A percentile compares a stretch with the other conserved stretches of the same genome.
These are phyloP conservation scores for Lissocephala sabroskyi DNA, from an alignment of 2,888 invertebrate species.

Conservation along the genomic window DNA sequence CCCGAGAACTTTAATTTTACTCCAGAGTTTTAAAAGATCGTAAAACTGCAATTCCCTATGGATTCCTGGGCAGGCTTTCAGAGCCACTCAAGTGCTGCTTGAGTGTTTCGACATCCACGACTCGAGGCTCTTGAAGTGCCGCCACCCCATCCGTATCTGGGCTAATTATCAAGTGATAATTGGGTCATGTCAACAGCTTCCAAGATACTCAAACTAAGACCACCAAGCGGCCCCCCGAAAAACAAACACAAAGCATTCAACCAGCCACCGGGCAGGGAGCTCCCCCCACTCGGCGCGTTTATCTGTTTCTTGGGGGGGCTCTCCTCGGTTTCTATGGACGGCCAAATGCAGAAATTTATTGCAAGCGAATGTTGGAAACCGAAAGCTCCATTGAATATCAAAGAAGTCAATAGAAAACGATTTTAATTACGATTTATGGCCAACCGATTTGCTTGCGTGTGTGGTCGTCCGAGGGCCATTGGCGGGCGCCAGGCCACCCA, in stretches of 20 bases:
- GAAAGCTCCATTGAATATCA: constrained; percentile 1
- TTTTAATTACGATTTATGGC: constrained; percentile 55
- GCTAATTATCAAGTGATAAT: constrained; percentile 57
- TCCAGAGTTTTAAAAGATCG: no score
- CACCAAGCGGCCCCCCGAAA: no score
- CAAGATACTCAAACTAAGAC: no score
- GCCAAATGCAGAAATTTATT: no score
- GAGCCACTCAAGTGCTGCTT: constrained; percentile 34
- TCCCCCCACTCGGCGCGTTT: no score
- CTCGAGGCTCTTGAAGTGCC: constrained; percentile 8
- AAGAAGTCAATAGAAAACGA: constrained; percentile 26
- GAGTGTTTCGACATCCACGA: constrained; percentile 40
- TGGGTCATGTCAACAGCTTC: constrained; percentile 57
- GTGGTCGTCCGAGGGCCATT: constrained; percentile 18
- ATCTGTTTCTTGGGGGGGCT: no score
- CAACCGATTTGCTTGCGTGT: constrained; percentile 27
- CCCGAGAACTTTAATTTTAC: no score
- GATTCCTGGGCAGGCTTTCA: no score
- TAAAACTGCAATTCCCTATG: no score
- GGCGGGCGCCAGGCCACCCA: constrained; percentile 27
- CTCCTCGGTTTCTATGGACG: neutral
- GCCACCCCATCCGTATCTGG: constrained; percentile 37
- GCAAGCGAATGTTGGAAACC: neutral
- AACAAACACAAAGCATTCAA: no score
- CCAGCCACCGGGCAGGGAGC: no score